Conservation (phyloP, 2,113 vertebrate genomes). For the Gobiocypris rarus region DNA sequence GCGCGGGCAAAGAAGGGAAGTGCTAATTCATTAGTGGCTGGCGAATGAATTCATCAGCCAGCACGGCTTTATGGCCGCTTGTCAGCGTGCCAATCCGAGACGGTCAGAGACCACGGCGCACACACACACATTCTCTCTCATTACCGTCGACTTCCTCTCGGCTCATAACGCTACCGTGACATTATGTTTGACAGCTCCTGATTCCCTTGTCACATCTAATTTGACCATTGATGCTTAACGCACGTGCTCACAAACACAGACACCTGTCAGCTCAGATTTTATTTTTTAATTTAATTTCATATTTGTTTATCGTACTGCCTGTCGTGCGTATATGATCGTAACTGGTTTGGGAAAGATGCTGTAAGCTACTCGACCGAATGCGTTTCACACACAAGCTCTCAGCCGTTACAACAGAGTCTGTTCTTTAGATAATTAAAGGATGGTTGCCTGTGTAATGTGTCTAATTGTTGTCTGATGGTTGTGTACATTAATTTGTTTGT, state of each 20-base stretch:
- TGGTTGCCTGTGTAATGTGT: neutral
- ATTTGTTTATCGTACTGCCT: constrained; percentile 5
- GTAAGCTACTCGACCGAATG: neutral
- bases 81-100: constrained; percentile 33
- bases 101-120: constrained; percentile 16
- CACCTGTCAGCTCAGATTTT: constrained; percentile 30
- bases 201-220: constrained; percentile 92
- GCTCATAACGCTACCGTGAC: constrained; percentile 77
- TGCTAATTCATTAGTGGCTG: constrained; percentile 88
- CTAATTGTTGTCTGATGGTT: constrained; percentile 25
- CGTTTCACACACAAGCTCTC: constrained; percentile 1
- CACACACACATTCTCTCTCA: constrained; percentile 17
- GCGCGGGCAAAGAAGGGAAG: constrained; percentile 72
- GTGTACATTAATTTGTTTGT: neutral
- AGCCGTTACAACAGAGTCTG: neutral
- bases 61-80: constrained; percentile 23
- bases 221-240: constrained; percentile 53
- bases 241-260: constrained; percentile 42
- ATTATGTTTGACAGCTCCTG: constrained; percentile 95
- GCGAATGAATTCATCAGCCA: constrained; percentile 85
- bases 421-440: neutral
- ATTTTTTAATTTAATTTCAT: neutral
- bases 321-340: neutral
- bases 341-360: neutral
- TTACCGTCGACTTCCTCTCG: constrained; percentile 50